These are phyloP conservation scores for Ganaspis sp. DNA, from an alignment of 1,140 invertebrate species.

Conservation along the genomic window DNA sequence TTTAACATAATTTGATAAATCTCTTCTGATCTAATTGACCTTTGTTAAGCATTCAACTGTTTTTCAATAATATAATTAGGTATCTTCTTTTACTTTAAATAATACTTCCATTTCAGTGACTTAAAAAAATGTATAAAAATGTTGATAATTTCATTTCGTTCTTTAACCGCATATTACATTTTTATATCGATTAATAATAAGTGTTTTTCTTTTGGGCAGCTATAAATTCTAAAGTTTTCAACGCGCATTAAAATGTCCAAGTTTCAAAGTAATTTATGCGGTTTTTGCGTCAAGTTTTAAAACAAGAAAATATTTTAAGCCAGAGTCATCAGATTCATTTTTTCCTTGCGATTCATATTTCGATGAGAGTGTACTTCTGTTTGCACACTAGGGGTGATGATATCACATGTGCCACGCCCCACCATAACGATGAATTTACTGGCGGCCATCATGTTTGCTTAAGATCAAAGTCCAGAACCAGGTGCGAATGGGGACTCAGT, in stretches of 20 bases:
- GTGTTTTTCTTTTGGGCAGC: no score
- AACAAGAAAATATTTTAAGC: not conserved
- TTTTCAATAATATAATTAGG: no score
- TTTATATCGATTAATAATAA: no score
- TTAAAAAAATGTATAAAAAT: no score
- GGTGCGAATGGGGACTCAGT: constrained; percentile 55
- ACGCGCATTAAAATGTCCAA: not conserved
- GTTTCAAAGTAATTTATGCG: not conserved
- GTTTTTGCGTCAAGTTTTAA: not conserved
- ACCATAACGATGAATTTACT: constrained; percentile 58
- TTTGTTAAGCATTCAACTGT: no score
- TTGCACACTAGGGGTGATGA: constrained; percentile 50
- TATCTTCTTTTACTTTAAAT: no score
- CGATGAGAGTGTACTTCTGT: constrained; percentile 42
- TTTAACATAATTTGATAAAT: no score
- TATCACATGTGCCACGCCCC: constrained; percentile 65
- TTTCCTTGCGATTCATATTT: constrained; percentile 36
- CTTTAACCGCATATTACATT: no score
- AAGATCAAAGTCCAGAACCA: constrained; percentile 57
- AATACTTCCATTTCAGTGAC: no score
- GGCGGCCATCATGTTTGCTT: constrained; percentile 63
- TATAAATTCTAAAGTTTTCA: no score
- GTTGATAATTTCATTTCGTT: no score
- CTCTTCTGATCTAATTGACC: no score
- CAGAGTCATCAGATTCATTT: not conserved